Conservation (phyloP, 2,888 invertebrate genomes). For the Mongoloraphidia duomilia region DNA sequence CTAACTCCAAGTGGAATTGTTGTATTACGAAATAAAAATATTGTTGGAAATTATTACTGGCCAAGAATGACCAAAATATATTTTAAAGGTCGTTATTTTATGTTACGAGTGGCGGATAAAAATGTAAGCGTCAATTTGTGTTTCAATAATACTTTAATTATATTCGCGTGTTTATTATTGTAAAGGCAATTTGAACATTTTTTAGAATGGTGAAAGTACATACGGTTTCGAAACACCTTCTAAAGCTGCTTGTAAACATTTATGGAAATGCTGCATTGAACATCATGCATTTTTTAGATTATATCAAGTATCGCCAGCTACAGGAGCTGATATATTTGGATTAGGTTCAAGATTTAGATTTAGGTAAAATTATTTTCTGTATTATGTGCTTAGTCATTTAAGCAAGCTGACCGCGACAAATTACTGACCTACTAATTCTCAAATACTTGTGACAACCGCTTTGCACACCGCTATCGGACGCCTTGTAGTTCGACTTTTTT, state of each 20-base stretch:
- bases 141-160: neutral
- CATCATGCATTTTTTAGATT: constrained; percentile 88
- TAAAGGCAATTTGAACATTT: constrained; percentile 9
- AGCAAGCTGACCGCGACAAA: too few relatives aligned
- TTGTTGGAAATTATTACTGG: constrained; percentile 97
- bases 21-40: constrained; percentile 85
- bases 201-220: constrained; percentile 84
- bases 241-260: constrained; percentile 82
- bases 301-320: constrained; percentile 61
- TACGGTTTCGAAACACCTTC: constrained; percentile 91
- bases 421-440: too few relatives aligned
- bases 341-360: constrained; percentile 66
- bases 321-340: constrained; percentile 60
- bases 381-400: neutral
- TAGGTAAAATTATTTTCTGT: constrained; percentile 38
- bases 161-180: constrained; percentile 3
- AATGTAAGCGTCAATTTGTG: constrained; percentile 51
- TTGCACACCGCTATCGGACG: too few relatives aligned
- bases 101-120: constrained; percentile 90
- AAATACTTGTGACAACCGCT: too few relatives aligned
- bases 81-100: constrained; percentile 92
- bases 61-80: constrained; percentile 93
- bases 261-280: constrained; percentile 93
- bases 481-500: too few relatives aligned
- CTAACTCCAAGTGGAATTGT: constrained; percentile 92